Conservation (phyloP, 2,797 vertebrate genomes). For the Alauda arvensis region DNA sequence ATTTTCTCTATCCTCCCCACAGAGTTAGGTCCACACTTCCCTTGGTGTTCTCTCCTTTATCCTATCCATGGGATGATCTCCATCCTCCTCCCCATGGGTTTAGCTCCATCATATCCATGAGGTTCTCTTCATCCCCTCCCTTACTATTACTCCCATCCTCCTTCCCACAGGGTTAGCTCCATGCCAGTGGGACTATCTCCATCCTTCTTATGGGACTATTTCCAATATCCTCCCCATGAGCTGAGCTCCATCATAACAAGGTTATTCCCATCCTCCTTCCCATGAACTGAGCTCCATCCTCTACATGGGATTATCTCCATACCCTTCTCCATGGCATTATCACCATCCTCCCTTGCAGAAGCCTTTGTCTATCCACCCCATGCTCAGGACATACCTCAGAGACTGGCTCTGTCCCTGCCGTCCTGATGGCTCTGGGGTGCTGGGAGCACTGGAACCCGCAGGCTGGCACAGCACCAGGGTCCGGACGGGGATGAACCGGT, state of each 20-base stretch:
- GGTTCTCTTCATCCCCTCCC: not conserved
- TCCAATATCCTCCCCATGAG: not conserved
- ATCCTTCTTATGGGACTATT: not conserved
- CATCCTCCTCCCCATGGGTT: not conserved
- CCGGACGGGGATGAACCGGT: not conserved
- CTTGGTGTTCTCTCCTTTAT: not conserved
- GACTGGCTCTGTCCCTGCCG: not conserved
- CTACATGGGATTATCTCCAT: not conserved
- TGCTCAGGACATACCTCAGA: not conserved
- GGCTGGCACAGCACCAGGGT: constrained; percentile 8
- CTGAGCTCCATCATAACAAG: not conserved
- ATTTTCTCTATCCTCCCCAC: not conserved
- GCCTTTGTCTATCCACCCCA: not conserved
- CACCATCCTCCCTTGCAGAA: not conserved
- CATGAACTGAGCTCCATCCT: not conserved
- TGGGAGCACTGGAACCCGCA: not conserved
- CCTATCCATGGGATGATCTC: not conserved
- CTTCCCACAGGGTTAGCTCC: not conserved
- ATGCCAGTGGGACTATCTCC: not conserved
- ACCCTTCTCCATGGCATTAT: not conserved
- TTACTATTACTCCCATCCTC: not conserved
- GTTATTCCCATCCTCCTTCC: not conserved
- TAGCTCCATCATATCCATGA: not conserved
- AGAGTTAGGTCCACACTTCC: not conserved
- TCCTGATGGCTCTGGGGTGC: not conserved